Evolutionary conservation across 2,113 vertebrate species (phyloP), one percentile per base, ranked within the genome.

Genomic region (Machaerirhynchus nigripectus): DNA sequence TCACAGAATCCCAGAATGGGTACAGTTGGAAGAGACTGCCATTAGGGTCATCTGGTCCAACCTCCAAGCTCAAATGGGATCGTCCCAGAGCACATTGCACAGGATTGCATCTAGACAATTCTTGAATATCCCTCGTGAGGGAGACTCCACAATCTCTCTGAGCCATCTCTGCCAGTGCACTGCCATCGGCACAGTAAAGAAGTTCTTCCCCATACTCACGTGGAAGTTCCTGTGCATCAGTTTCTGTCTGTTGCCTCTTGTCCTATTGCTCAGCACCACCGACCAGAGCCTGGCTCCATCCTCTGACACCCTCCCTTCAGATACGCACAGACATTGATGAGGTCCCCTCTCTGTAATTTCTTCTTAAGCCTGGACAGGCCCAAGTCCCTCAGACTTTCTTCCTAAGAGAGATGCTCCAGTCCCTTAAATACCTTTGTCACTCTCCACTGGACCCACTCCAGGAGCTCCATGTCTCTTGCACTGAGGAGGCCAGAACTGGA

Each of bases 381-480:
- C 37, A 37, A 7, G 15, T 33, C 23, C 7, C 27, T 53, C 63
- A 69, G 64, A 19, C 28, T 39, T 33, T 46, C 37, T 23, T 46
- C 0, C 0, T 13, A 33, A 27, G 9, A 67, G 31, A 28, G 23
- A 23, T 28, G 18, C 18, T 46, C 14, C 33, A 44, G 22, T 33
- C 11, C 14, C 22, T 59, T 22, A 12, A 31, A 22, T 11, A 44
- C 2, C 17, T 37, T 33, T 37, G 27, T 8, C 9, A 4, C 37
- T 7, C 7, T 10, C 15, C 46, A 39, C 15, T 24, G 20, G 20
- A 55, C 2, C 16, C 0, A 3, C 6, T 30, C 8, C 19, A 20
- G 55, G 2, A 53, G 8, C 30, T 20, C 49, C 40, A 8, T 3
- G 9, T 47, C 40, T 35, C 15, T 1, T 11, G 30, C 2, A 0